Evolutionary conservation across 2,888 invertebrate species (phyloP).

Genomic region (Drosophila melanosoma): DNA sequence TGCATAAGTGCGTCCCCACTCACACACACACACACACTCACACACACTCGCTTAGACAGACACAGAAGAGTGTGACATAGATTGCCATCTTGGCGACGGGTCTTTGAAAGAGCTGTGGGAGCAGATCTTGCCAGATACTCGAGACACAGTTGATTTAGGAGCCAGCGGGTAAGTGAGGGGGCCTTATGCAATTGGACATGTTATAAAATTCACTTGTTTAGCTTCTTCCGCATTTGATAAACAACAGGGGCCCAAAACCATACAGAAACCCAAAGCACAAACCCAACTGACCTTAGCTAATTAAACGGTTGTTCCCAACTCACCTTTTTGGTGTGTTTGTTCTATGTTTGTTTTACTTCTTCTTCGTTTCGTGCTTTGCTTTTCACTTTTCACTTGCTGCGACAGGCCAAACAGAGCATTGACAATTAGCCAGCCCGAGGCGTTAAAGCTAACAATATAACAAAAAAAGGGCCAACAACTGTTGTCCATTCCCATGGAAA

Average conservation of each 20-base stretch:
- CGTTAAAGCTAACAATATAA: slow-evolving; percentile 24
- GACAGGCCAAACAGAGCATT: slow-evolving; percentile 59
- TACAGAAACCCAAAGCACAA: not conserved
- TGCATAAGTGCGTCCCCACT: slow-evolving; percentile 69
- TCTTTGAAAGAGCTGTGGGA: slow-evolving; percentile 52
- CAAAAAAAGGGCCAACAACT: not conserved
- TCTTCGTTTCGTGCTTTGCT: slow-evolving; percentile 10
- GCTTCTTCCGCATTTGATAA: slow-evolving; percentile 31
- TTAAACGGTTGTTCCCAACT: slow-evolving; percentile 39
- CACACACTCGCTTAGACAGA: not conserved
- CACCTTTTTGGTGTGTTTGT: slow-evolving; percentile 17
- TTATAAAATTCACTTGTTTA: slow-evolving; percentile 26
- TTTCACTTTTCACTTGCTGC: slow-evolving; percentile 43
- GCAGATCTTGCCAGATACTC: slow-evolving; percentile 45
- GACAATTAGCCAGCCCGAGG: slow-evolving; percentile 45
- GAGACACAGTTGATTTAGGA: slow-evolving; percentile 25
- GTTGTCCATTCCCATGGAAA: slow-evolving; percentile 20
- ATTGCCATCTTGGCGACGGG: slow-evolving; percentile 43
- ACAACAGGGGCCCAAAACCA: not conserved
- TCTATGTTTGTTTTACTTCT: slow-evolving; percentile 9
- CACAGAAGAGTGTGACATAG: slow-evolving; percentile 47
- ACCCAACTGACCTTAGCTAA: slow-evolving; percentile 62
- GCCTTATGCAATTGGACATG: slow-evolving; percentile 46
- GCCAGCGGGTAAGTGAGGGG: not conserved
- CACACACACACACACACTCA: slow-evolving; percentile 11